Base-by-base conservation (phyloP, 2,888 invertebrate species). In the Stratiomys singularior region DNA sequence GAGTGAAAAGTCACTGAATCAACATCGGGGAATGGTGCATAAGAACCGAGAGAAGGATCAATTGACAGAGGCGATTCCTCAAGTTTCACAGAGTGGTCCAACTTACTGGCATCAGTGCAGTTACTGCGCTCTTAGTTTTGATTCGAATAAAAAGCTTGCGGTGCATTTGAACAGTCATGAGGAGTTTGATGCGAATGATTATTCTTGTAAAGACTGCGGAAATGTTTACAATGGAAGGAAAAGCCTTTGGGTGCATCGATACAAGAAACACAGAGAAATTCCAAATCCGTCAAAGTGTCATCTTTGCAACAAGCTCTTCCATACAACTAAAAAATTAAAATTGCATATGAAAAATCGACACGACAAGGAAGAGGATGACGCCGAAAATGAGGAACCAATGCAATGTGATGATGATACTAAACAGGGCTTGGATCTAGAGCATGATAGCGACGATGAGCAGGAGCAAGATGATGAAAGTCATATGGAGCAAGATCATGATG, bases 171-270 rank as follows among this genome's bases (percentile, higher is more conserved):
- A 87, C 78, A 86, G 86, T 21, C 87, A 87, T 72, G 86, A 86
- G 63, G 87, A 87, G 81, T 86, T 86, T 78, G 87, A 87, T 79
- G 86, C 86, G 1, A 85, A 85, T 77, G 87, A 87, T 77, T 87
- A 87, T 76, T 87, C 87, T 27, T 87, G 87, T 81, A 87, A 87
- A 81, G 87, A 87, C 78, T 87, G 87, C 77, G 87, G 87, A 25
- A 87, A 87, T 79, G 86, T 87, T 0, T 87, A 87, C 79, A 86
- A 86, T 72, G 87, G 87, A 1, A 84, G 87, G 18, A 87, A 87
- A 81, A 87, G 87, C 79, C 83, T 87, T 47, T 87, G 87, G 87
- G 87, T 87, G 69, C 87, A 87, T 83, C 86, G 87, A 21, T 87
- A 87, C 77, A 87, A 87, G 79, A 87, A 87, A 81, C 87, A 87